These are phyloP conservation scores for Drosophila ananassae DNA, from an alignment of 1,140 invertebrate species.

Conservation along the genomic window DNA sequence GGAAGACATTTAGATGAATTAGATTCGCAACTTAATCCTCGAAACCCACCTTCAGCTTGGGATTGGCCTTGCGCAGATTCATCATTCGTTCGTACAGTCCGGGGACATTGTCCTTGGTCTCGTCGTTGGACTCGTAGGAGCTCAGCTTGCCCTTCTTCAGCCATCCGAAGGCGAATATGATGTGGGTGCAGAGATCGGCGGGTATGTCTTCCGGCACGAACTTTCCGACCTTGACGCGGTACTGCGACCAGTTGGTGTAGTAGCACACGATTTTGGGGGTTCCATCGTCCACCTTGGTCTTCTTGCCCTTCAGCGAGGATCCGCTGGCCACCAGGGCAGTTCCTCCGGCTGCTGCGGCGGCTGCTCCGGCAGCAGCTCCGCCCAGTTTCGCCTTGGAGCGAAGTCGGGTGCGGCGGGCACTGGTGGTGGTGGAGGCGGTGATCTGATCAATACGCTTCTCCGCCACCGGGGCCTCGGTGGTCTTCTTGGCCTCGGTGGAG, in stretches of 20 bases:
- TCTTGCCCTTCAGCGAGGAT: constrained; percentile 85
- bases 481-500: constrained; percentile 84
- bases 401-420: constrained; percentile 88
- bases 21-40: rapidly evolving
- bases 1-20: not conserved
- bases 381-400: constrained; percentile 86
- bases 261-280: constrained; percentile 93
- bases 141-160: constrained; percentile 96
- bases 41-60: constrained; percentile 89
- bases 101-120: constrained; percentile 95
- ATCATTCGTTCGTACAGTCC: constrained; percentile 95
- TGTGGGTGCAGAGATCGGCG: constrained; percentile 96
- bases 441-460: constrained; percentile 87
- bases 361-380: constrained; percentile 86
- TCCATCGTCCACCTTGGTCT: constrained; percentile 88
- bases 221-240: constrained; percentile 95
- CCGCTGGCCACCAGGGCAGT: constrained; percentile 86
- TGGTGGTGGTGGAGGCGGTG: constrained; percentile 83
- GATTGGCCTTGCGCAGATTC: constrained; percentile 93
- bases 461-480: constrained; percentile 76
- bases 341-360: constrained; percentile 86
- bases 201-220: constrained; percentile 97
- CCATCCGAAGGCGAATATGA: constrained; percentile 98
- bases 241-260: constrained; percentile 99
- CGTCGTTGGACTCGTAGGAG: constrained; percentile 96